Evolutionary conservation across 2,113 vertebrate genomes (phyloP), one percentile per base, ranked within the genome.

Genomic region (Oriolus oriolus): DNA sequence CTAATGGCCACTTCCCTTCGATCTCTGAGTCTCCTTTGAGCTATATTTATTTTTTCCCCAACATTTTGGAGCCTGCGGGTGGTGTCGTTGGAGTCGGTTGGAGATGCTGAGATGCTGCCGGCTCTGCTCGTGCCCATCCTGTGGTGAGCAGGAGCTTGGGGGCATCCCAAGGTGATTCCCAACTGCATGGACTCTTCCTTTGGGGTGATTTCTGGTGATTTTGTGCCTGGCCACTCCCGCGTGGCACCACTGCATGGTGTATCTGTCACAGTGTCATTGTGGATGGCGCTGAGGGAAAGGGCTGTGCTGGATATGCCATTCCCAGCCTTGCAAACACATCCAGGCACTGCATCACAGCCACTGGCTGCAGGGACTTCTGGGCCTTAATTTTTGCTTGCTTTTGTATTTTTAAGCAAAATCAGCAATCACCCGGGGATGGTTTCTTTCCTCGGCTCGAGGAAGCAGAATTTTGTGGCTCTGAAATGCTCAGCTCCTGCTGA

Each of bases 1-100:
- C 75, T 96, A 95, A 96, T 90, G 87, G 90, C 88, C 93, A 52
- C 66, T 96, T 95, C 54, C 54, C 90, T 94, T 96, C 52, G 21
- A 96, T 94, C 82, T 70, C 85, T 86, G 37, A 27, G 19, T 35
- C 87, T 95, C 66, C 85, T 97, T 84, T 93, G 70, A 94, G 87
- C 68, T 77, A 9, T 65, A 54, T 83, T 80, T 83, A 70, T 59
- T 64, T 94, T 87, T 83, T 61, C 42, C 85, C 71, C 73, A 74
- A 59, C 42, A 70, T 91, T 96, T 91, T 88, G 78, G 75, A 95
- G 66, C 85, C 71, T 59, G 45, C 0, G 14, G 61, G 61, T 64
- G 64, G 31, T 74, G 53, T 28, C 49, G 4, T 3, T 37, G 52
- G 83, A 86, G 88, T 20, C 1, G 0, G 66, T 9, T 50, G 68